A percentile compares a stretch with the other conserved stretches of the same genome.
These are phyloP conservation scores for Chroicocephalus ridibundus DNA, from an alignment of 2,113 vertebrate genomes.

Conservation along the genomic window DNA sequence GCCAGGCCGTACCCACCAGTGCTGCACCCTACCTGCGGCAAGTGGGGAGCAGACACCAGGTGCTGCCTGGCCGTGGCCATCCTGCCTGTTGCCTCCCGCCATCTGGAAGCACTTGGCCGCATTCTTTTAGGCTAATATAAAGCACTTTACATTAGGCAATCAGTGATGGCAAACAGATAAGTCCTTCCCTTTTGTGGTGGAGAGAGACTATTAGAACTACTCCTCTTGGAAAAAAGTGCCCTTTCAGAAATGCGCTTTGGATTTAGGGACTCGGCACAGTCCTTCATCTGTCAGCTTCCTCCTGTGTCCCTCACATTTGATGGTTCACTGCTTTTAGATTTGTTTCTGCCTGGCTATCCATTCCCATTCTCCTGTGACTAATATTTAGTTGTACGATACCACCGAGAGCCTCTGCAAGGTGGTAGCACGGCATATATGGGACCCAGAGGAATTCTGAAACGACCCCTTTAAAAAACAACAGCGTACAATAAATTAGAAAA, in stretches of 20 bases:
- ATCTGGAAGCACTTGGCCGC: neutral
- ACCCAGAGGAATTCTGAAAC: slow-evolving; percentile 15
- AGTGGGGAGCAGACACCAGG: neutral
- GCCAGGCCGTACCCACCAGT: neutral
- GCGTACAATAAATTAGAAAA: slow-evolving; percentile 15
- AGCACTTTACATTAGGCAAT: neutral
- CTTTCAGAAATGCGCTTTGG: slow-evolving; percentile 16
- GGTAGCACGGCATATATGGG: neutral
- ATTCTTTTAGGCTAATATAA: neutral
- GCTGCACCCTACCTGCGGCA: fast-evolving
- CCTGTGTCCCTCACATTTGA: neutral
- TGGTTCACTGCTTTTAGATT: slow-evolving; percentile 51
- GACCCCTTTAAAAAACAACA: slow-evolving; percentile 16
- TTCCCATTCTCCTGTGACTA: slow-evolving; percentile 34
- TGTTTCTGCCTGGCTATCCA: slow-evolving; percentile 14
- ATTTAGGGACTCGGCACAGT: slow-evolving; percentile 37
- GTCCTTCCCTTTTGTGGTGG: neutral
- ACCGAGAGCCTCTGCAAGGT: slow-evolving; percentile 19
- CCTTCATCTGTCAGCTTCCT: slow-evolving; percentile 56
- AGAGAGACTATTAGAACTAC: neutral
- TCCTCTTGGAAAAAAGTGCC: neutral
- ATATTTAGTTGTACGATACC: neutral
- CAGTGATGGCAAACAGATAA: neutral
- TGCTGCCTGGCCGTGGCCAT: fast-evolving
- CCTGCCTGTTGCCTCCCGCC: neutral